Percentiles rank a stretch among this genome's conserved stretches.
phyloP scores from a whole-genome alignment of 2,797 vertebrate genomes.

The Sebastes iracundus region DNA sequence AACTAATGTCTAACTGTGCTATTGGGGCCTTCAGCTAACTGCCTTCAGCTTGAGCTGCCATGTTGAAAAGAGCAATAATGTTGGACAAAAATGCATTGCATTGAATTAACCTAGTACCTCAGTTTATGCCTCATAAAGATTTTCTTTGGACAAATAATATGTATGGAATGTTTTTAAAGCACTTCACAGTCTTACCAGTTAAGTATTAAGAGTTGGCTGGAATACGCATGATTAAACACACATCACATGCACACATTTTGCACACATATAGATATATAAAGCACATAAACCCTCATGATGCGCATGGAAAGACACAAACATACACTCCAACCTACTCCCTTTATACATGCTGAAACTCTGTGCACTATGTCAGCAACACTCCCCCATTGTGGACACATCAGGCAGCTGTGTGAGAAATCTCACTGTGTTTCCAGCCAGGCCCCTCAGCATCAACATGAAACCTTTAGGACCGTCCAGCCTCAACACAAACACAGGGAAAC shows the following conservation, averaged over 20 bases:
- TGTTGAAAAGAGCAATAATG: slow-evolving; percentile 37
- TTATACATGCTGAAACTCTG: background rate
- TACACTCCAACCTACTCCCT: background rate
- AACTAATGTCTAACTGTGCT: slow-evolving; percentile 50
- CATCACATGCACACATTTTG: background rate
- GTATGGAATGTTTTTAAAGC: slow-evolving; percentile 16
- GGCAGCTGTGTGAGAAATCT: slow-evolving; percentile 49
- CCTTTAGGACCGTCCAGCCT: slow-evolving; percentile 20
- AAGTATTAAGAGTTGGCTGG: background rate
- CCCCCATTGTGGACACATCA: slow-evolving; percentile 20
- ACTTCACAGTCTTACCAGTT: background rate
- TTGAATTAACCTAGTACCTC: background rate
- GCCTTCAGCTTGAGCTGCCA: background rate
- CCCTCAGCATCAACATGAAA: slow-evolving; percentile 18
- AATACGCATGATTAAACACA: background rate
- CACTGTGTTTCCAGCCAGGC: slow-evolving; percentile 32
- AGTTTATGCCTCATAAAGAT: background rate
- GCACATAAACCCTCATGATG: background rate
- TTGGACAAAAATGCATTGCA: slow-evolving; percentile 7
- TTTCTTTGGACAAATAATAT: background rate
- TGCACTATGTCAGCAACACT: background rate
- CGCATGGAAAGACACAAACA: background rate
- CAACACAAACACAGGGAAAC: slow-evolving; percentile 52
- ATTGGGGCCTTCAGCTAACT: slow-evolving; percentile 44
- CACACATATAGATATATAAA: slow-evolving; percentile 1